Evolutionary conservation across 2,797 vertebrate genomes (phyloP), one percentile per base, ranked within the genome.

Genomic region (Lemur catta): DNA sequence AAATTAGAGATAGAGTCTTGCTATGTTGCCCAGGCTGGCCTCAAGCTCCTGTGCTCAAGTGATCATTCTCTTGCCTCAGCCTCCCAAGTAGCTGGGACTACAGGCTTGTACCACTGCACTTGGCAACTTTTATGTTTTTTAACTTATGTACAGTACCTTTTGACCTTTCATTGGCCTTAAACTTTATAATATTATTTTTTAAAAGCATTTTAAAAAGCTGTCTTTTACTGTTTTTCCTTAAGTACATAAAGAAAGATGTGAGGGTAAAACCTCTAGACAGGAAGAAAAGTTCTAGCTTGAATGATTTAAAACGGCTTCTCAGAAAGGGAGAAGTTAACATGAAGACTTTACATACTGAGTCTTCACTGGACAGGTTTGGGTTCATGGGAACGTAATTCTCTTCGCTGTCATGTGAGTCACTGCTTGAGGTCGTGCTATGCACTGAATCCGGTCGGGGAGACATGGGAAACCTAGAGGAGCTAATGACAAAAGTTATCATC

Each of bases 311-410:
- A 97, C 92, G 93, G 95, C 80, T 84, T 89, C 93, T 93, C 87
- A 96, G 93, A 94, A 97, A 97, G 97, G 97, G 84, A 98, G 82
- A 97, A 96, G 95, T 94, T 94, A 97, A 98, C 90, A 98, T 0
- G 96, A 89, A 98, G 96, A 91, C 93, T 98, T 99, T 99, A 99
- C 99, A 98, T 99, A 99, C 99, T 98, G 99, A 98, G 98, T 99
- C 99, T 98, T 99, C 99, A 98, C 99, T 98, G 98, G 99, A 98
- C 97, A 99, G 99, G 99, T 99, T 99, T 99, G 99, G 98, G 97
- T 99, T 99, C 99, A 99, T 99, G 99, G 99, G 97, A 98, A 99
- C 99, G 98, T 99, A 99, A 99, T 99, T 99, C 98, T 99, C 99
- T 96, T 99, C 99, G 98, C 99, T 99, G 98, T 99, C 99, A 35